These are phyloP conservation scores for Triplophysa siluroides DNA, from an alignment of 2,113 vertebrate genomes.

Conservation along the genomic window DNA sequence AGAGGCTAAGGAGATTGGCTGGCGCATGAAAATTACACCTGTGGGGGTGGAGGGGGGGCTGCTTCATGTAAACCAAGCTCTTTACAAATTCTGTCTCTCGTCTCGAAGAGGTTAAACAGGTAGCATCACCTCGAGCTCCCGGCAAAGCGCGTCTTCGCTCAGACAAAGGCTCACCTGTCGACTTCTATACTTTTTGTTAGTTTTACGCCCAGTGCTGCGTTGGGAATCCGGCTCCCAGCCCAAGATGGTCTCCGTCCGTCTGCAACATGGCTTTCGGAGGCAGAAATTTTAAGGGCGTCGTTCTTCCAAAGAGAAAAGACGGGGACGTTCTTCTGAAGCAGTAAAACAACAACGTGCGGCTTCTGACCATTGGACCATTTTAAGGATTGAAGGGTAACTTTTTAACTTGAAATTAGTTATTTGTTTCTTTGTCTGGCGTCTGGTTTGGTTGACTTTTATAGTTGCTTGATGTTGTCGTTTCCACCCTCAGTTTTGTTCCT, in stretches of 20 bases:
- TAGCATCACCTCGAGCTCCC: slow-evolving; percentile 58
- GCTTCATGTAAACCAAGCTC: slow-evolving; percentile 94
- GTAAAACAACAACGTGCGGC: slow-evolving; percentile 62
- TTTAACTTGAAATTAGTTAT: slow-evolving; percentile 61
- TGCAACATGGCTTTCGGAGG: slow-evolving; percentile 35
- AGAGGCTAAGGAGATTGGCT: slow-evolving; percentile 86
- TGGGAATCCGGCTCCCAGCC: slow-evolving; percentile 26
- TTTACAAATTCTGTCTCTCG: slow-evolving; percentile 86
- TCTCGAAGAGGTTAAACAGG: slow-evolving; percentile 80
- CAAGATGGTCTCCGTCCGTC: slow-evolving; percentile 47
- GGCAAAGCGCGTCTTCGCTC: slow-evolving; percentile 25
- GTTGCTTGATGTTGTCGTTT: background rate
- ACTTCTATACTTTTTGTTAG: slow-evolving; percentile 58
- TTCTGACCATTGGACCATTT: slow-evolving; percentile 70
- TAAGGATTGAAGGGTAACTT: slow-evolving; percentile 71
- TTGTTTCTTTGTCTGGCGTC: slow-evolving; percentile 57
- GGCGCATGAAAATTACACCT: slow-evolving; percentile 86
- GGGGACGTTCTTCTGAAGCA: slow-evolving; percentile 67
- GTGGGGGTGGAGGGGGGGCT: slow-evolving; percentile 80
- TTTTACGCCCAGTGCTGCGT: slow-evolving; percentile 37
- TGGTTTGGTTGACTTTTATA: background rate
- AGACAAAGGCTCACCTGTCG: slow-evolving; percentile 53
- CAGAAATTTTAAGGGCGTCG: slow-evolving; percentile 65
- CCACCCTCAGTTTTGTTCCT: slow-evolving; percentile 35
- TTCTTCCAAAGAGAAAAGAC: slow-evolving; percentile 70